phyloP scores from a whole-genome alignment of 2,888 invertebrate species.

The Drosophila histrio region DNA sequence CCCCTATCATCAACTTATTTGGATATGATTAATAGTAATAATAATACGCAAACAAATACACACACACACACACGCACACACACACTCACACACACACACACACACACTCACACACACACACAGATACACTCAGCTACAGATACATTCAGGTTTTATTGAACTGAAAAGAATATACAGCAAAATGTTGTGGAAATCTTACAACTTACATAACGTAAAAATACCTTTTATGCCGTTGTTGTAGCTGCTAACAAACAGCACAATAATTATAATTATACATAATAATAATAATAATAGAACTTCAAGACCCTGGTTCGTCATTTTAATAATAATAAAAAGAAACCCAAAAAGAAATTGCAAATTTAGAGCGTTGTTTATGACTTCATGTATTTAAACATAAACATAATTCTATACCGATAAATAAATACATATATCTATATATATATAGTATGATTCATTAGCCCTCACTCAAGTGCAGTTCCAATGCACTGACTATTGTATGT shows the following conservation, averaged over 20 bases:
- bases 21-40: slow-evolving; percentile 45
- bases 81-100: background rate
- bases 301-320: slow-evolving; percentile 54
- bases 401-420: slow-evolving; percentile 22
- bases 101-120: slow-evolving; percentile 2
- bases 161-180: slow-evolving; percentile 6
- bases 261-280: slow-evolving; percentile 18
- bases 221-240: slow-evolving; percentile 31
- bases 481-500: slow-evolving; percentile 20
- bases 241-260: slow-evolving; percentile 23
- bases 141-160: slow-evolving; percentile 24
- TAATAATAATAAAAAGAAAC: slow-evolving; percentile 35
- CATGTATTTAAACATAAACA: slow-evolving; percentile 43
- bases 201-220: slow-evolving; percentile 16
- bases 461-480: slow-evolving; percentile 33
- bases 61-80: slow-evolving; percentile 1
- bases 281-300: slow-evolving; percentile 30
- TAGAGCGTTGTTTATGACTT: slow-evolving; percentile 57
- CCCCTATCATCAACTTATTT: slow-evolving; percentile 38
- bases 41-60: slow-evolving; percentile 24
- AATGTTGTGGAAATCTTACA: slow-evolving; percentile 5
- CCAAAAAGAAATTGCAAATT: slow-evolving; percentile 31
- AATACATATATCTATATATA: background rate
- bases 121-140: background rate
- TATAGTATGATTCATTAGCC: slow-evolving; percentile 22